These are phyloP conservation scores for Aurelia sp. DNA, from an alignment of 30 jellyfish, hydroid and myxozoan genomes.

Conservation along the genomic window DNA sequence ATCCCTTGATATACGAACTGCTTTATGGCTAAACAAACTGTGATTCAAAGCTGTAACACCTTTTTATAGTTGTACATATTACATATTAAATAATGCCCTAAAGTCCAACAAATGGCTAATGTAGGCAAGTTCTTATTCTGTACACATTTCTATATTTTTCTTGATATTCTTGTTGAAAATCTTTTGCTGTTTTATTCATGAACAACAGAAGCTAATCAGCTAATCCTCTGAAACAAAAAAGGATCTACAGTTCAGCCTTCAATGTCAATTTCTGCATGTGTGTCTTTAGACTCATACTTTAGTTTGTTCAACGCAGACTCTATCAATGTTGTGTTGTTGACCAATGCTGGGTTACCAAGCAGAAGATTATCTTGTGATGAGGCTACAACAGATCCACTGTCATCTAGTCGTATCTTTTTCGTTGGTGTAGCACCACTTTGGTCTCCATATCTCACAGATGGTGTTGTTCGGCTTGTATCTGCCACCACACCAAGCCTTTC, in stretches of 20 bases:
- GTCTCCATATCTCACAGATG: conserved; percentile 23
- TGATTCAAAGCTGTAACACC: too few relatives aligned
- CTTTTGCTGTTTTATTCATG: too few relatives aligned
- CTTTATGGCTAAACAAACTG: too few relatives aligned
- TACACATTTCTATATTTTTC: too few relatives aligned
- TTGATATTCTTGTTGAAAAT: too few relatives aligned
- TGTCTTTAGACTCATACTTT: conserved; percentile 57
- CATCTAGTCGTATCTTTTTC: conserved; percentile 33
- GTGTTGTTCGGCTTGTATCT: conserved; percentile 22
- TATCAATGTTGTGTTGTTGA: conserved; percentile 49
- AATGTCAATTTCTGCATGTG: conserved; percentile 70
- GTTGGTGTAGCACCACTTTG: conserved; percentile 15
- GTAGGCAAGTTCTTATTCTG: too few relatives aligned
- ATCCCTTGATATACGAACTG: too few relatives aligned
- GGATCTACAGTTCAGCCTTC: conserved; percentile 24
- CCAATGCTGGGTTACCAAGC: conserved; percentile 27
- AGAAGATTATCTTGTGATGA: conserved; percentile 25
- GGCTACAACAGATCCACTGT: background rate
- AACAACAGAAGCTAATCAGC: background rate
- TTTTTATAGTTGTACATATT: too few relatives aligned
- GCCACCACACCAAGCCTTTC: conserved; percentile 27
- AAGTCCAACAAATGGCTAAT: too few relatives aligned
- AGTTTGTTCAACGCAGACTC: conserved; percentile 62
- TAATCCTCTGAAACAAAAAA: too few relatives aligned
- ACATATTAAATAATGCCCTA: too few relatives aligned